Percentiles rank a stretch among this genome's conserved stretches.
These are phyloP conservation scores for Hydrophis major DNA, from an alignment of 2,797 vertebrate genomes.

Conservation along the genomic window DNA sequence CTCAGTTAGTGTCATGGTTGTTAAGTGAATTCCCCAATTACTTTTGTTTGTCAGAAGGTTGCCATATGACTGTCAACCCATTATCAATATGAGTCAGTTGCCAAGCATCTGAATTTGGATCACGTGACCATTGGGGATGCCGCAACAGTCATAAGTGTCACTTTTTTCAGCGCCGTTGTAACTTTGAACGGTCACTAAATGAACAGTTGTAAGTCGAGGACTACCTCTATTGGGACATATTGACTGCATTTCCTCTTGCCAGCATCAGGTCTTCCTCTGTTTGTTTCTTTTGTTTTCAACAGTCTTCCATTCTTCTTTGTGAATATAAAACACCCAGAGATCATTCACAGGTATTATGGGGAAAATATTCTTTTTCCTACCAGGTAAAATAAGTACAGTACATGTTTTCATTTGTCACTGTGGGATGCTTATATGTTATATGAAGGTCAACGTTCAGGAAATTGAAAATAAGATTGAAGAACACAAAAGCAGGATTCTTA, in stretches of 20 bases:
- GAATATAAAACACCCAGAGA: not conserved
- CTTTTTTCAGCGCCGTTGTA: not conserved
- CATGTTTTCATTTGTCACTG: not conserved
- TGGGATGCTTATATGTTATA: not conserved
- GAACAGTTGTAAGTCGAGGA: not conserved
- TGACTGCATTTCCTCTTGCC: not conserved
- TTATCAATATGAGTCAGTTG: too few species aligned
- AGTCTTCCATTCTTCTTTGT: not conserved
- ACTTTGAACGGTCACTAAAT: not conserved
- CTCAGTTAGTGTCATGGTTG: too few species aligned
- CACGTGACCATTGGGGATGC: too few species aligned
- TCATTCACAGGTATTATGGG: not conserved
- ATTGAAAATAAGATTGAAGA: not conserved
- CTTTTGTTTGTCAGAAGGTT: too few species aligned
- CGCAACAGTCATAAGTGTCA: not conserved
- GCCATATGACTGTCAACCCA: too few species aligned
- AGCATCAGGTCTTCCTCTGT: not conserved
- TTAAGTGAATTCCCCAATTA: too few species aligned
- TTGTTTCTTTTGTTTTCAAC: not conserved
- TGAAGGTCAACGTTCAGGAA: not conserved
- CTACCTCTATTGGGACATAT: not conserved
- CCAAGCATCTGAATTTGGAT: too few species aligned
- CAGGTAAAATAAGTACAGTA: not conserved
- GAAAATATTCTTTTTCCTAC: not conserved
- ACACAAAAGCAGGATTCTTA: not conserved